Conservation (phyloP, 53 echinoderm and acorn worm species). For the Paracentrotus lividus region DNA sequence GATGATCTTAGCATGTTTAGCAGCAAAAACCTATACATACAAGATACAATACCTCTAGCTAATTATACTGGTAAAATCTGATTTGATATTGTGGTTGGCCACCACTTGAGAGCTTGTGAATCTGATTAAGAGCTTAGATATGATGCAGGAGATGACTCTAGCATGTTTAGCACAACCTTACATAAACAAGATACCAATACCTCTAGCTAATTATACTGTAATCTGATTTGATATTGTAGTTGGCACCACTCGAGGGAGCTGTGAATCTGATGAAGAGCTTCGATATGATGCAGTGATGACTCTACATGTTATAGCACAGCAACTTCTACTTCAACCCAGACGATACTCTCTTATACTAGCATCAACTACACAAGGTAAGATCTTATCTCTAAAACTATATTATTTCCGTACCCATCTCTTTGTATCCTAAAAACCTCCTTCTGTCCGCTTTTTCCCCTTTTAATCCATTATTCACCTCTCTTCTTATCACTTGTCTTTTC, state of each 20-base stretch:
- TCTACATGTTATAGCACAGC: conserved; percentile 88
- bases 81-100: too few relatives aligned
- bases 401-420: background rate
- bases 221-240: conserved; percentile 56
- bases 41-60: too few relatives aligned
- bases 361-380: conserved; percentile 84
- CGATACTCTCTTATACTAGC: conserved; percentile 76
- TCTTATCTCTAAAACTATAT: background rate
- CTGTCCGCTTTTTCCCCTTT: background rate
- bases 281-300: conserved; percentile 78
- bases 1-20: too few relatives aligned
- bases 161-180: too few relatives aligned
- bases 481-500: background rate
- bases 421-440: too few relatives aligned
- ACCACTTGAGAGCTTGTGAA: too few relatives aligned
- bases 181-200: too few relatives aligned
- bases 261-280: conserved; percentile 95
- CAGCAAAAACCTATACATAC: too few relatives aligned
- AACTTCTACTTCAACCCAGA: conserved; percentile 77
- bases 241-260: conserved; percentile 96
- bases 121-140: too few relatives aligned
- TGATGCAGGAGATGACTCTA: too few relatives aligned
- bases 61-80: too few relatives aligned
- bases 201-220: background rate
- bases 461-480: background rate